Evolutionary conservation across 2,888 invertebrate genomes (phyloP).

Genomic region (Cephus pygmeus): DNA sequence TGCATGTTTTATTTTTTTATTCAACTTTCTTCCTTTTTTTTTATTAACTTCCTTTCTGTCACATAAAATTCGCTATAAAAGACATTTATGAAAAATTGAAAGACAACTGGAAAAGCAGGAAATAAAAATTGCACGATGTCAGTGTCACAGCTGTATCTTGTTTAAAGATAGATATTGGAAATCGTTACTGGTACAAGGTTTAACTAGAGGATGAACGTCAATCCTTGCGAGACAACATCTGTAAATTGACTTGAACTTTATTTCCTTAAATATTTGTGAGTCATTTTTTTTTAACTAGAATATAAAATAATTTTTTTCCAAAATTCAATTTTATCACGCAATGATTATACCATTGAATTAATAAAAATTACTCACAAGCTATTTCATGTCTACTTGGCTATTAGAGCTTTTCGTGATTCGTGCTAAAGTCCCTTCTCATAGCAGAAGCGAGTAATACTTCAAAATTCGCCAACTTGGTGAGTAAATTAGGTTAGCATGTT

Average conservation of each 20-base stretch:
- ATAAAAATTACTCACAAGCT: not conserved
- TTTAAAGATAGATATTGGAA: constrained; percentile 28
- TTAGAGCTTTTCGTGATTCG: not conserved
- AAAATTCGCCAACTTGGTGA: not conserved
- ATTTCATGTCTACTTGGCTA: not conserved
- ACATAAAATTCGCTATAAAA: too few species aligned
- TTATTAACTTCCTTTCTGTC: not conserved
- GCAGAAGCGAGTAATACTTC: not conserved
- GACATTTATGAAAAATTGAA: not conserved
- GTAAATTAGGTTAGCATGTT: not conserved
- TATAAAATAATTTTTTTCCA: too few species aligned
- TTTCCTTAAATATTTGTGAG: not conserved
- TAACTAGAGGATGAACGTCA: not conserved
- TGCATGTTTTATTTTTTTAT: not conserved
- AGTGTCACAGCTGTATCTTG: not conserved
- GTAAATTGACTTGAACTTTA: not conserved
- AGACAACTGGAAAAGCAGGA: not conserved
- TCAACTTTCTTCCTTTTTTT: not conserved
- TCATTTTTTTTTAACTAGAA: too few species aligned
- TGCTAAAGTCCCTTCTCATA: not conserved
- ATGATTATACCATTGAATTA: too few species aligned
- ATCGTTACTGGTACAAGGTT: constrained; percentile 19
- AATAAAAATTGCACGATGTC: not conserved
- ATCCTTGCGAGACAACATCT: not conserved
- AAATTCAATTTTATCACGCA: too few species aligned